A percentile compares a stretch with the other conserved stretches of the same genome.
These are phyloP conservation scores for Odobenus rosmarus DNA, from an alignment of 2,113 vertebrate genomes.

Conservation along the genomic window DNA sequence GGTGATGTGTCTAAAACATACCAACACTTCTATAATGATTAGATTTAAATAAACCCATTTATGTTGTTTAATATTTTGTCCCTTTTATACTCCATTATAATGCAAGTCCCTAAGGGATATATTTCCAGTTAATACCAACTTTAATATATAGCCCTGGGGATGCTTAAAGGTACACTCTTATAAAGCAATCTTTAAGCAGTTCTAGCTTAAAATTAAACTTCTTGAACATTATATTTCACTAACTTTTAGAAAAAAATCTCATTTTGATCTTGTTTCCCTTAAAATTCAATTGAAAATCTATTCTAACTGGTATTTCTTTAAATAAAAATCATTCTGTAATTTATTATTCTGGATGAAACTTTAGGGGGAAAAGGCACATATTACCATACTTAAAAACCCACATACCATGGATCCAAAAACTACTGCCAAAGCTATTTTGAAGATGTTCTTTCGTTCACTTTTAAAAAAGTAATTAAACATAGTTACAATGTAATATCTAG, in stretches of 20 bases:
- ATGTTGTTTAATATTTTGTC: conserved; percentile 10
- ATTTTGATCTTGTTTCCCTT: conserved; percentile 29
- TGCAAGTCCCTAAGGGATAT: conserved; percentile 17
- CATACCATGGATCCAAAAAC: not conserved
- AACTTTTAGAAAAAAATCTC: conserved; percentile 47
- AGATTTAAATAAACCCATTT: conserved; percentile 41
- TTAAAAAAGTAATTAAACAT: not conserved
- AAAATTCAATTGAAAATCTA: conserved; percentile 21
- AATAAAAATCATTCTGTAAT: conserved; percentile 49
- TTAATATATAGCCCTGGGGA: not conserved
- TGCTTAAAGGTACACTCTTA: not conserved
- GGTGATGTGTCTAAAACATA: not conserved
- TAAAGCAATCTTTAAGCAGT: conserved; percentile 42
- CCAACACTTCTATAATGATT: conserved; percentile 5
- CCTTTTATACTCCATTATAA: not conserved
- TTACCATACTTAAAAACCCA: not conserved
- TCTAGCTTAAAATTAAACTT: conserved; percentile 45
- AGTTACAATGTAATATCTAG: not conserved
- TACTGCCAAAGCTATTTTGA: conserved; percentile 40
- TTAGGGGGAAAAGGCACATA: not conserved
- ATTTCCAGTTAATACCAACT: conserved; percentile 25
- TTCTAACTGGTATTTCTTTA: conserved; percentile 24
- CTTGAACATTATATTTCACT: conserved; percentile 23
- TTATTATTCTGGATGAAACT: conserved; percentile 42
- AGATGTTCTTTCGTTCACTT: conserved; percentile 39